Percentiles rank a stretch among this genome's conserved stretches.
phyloP scores from a whole-genome alignment of 1,140 invertebrate species.

The Aphis craccivora region DNA sequence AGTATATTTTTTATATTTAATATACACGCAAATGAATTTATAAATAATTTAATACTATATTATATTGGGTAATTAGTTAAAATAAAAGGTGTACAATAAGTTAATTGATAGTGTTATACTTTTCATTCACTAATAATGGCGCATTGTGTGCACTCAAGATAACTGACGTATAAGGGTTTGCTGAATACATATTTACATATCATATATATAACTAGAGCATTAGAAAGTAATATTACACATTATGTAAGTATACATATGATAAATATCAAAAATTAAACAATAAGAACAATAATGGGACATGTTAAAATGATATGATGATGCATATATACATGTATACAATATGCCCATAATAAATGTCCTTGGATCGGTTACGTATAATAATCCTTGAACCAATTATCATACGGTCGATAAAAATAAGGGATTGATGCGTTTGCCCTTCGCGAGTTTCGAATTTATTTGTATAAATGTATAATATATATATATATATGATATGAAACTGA shows the following conservation, averaged over 20 bases:
- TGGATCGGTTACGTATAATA: slow-evolving; percentile 13
- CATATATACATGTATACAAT: neutral
- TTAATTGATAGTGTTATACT: too few species aligned
- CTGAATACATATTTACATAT: too few species aligned
- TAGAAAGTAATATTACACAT: neutral
- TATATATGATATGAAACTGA: neutral
- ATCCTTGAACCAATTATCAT: slow-evolving; percentile 55
- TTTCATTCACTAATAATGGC: too few species aligned
- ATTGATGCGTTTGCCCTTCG: slow-evolving; percentile 39
- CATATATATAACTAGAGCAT: neutral
- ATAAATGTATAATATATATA: neutral
- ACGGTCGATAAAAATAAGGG: slow-evolving; percentile 45
- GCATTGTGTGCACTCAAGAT: too few species aligned
- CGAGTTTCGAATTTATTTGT: slow-evolving; percentile 29
- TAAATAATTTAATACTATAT: too few species aligned
- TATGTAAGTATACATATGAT: neutral
- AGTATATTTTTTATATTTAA: too few species aligned
- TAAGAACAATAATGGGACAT: neutral
- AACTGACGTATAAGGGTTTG: too few species aligned
- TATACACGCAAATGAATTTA: too few species aligned
- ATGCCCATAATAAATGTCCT: neutral
- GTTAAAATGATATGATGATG: neutral
- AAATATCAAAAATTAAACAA: neutral
- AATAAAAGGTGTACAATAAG: too few species aligned
- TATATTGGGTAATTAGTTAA: too few species aligned